Evolutionary conservation across 2,113 vertebrate species (phyloP).

Genomic region (Perca flavescens): DNA sequence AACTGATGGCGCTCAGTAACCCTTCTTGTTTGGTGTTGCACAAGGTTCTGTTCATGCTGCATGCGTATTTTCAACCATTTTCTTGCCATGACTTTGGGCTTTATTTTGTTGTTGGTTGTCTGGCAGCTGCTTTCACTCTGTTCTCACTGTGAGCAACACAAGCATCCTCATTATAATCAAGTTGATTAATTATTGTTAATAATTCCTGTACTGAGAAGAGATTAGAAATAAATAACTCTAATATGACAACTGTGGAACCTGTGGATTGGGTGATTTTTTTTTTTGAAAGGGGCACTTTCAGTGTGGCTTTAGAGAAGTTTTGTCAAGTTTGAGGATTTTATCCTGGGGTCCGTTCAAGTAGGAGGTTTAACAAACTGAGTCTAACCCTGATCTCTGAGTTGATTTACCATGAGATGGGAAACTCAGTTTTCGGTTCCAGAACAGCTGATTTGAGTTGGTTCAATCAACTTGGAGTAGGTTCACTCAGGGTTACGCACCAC

Average conservation of each 20-base stretch:
- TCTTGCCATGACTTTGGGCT: conserved; percentile 3
- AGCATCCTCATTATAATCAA: neutral
- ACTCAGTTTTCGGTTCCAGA: too few species aligned
- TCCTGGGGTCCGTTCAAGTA: neutral
- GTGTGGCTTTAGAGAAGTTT: too few species aligned
- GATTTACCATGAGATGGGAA: too few species aligned
- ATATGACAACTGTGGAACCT: neutral
- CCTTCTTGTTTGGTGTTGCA: conserved; percentile 4
- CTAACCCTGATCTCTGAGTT: too few species aligned
- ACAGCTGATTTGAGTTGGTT: too few species aligned
- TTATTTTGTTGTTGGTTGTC: conserved; percentile 10
- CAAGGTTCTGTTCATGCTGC: neutral
- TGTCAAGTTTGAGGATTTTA: too few species aligned
- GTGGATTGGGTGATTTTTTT: neutral
- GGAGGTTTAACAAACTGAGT: too few species aligned
- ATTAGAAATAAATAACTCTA: neutral
- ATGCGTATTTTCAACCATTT: conserved; percentile 7
- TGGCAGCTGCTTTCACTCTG: conserved; percentile 5
- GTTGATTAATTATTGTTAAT: neutral
- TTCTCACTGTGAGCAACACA: conserved; percentile 1
- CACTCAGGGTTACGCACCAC: too few species aligned
- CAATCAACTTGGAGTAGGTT: too few species aligned
- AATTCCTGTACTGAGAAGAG: neutral
- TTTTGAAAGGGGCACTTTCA: neutral
- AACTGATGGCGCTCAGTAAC: neutral